Conservation (phyloP, 2,888 invertebrate genomes). For the Hypercompe scribonia region DNA sequence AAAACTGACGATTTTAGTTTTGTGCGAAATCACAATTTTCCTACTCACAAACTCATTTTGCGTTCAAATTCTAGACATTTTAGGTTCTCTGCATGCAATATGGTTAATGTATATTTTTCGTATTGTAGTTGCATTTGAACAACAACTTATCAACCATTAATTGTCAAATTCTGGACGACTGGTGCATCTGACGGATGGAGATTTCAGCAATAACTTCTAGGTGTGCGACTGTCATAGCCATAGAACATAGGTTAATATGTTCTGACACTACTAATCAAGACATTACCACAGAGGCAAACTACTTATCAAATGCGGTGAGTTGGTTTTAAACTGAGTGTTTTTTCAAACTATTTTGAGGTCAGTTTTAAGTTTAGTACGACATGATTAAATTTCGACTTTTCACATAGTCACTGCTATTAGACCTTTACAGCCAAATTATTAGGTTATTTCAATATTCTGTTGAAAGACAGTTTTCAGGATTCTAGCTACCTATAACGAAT, state of each 20-base stretch:
- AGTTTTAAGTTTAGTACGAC: no score
- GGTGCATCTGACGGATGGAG: conserved; percentile 88
- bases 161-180: conserved; percentile 85
- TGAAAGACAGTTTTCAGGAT: no score
- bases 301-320: conserved; percentile 72
- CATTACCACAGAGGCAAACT: conserved; percentile 63
- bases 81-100: background rate
- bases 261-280: conserved; percentile 83
- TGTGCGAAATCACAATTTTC: no score
- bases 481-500: no score
- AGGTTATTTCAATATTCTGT: no score
- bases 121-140: conserved; percentile 87
- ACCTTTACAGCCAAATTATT: no score
- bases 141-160: conserved; percentile 88
- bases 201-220: conserved; percentile 90
- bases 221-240: conserved; percentile 91
- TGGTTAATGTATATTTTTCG: background rate
- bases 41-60: no score
- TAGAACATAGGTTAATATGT: conserved; percentile 89
- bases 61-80: background rate
- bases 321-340: background rate
- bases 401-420: no score
- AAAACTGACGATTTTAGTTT: no score
- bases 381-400: no score
- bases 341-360: background rate